Evolutionary conservation across 2,888 invertebrate genomes (phyloP), one percentile per base, ranked within the genome.

Genomic region (Campopleginae sp.): DNA sequence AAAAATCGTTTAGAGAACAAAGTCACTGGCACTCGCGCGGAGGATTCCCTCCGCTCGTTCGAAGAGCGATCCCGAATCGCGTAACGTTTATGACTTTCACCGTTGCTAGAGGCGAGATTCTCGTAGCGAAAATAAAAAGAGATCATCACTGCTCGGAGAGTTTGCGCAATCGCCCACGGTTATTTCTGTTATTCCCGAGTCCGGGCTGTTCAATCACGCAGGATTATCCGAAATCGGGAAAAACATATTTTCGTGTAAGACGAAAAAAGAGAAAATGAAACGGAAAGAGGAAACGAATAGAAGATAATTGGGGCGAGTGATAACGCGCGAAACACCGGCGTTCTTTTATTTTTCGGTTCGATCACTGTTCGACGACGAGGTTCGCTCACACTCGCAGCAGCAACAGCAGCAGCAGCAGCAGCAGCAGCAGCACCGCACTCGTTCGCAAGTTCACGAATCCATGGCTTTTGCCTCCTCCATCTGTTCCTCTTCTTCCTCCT

Each of bases 11-110:
- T 58, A 6, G 58, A 27, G 27, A 14, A 58, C 58, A 5, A 27
- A 65, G 33, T 38, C 63, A 77, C 80, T 65, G 63, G 44, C 23
- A 44, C 65, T 75, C 61, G 23, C 46, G 61, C 5, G 19, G 38
- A 70, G 44, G 38, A 70, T 63, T 46, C 74, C n/a, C n/a, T n/a
- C n/a, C n/a, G n/a, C 78, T 19, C 23, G 48, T 12, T 48, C 19
- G 14, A 48, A 70, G 75, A 48, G 65, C 46, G 65, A 65, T 82
- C 27, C 31, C 63, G 19, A 65, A 48, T 58, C 58, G 44, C 70
- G 19, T 77, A 44, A 65, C 77, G 71, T 74, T 66, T 46, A 61
- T 76, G 19, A 44, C 27, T 46, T 70, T 31, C 44, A 46, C 31
- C 31, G 44, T 19, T 38, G 38, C 33, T 65, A 19, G 46, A 12